phyloP scores from a whole-genome alignment of 2,113 vertebrate species.

The Nothoprocta perdicaria region DNA sequence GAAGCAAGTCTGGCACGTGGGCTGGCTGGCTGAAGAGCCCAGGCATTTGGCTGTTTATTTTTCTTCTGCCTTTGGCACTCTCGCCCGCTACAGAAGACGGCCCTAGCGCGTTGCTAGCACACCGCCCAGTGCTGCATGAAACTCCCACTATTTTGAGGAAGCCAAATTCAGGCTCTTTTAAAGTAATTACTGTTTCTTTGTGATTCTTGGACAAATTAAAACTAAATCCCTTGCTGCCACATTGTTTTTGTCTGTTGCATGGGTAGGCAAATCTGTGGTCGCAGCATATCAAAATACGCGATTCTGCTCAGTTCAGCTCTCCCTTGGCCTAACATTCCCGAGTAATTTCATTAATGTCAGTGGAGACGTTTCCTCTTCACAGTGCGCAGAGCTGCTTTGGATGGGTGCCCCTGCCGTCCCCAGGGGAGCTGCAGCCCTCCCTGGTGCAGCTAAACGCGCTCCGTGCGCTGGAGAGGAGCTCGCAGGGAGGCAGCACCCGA shows the following conservation, averaged over 20 bases:
- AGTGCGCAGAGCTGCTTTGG: background rate
- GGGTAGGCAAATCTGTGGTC: background rate
- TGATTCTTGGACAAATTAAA: conserved; percentile 57
- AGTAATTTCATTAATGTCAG: conserved; percentile 3
- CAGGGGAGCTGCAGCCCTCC: background rate
- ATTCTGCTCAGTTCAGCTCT: background rate
- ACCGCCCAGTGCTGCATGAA: background rate
- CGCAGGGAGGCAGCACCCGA: background rate
- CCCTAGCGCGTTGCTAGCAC: conserved; percentile 11
- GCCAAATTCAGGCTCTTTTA: conserved; percentile 8
- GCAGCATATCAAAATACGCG: background rate
- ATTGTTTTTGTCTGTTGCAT: background rate
- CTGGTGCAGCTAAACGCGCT: background rate
- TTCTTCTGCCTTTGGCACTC: conserved; percentile 45
- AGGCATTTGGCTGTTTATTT: conserved; percentile 67
- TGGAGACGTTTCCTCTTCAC: background rate
- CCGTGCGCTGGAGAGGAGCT: background rate
- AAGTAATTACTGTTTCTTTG: conserved; percentile 39
- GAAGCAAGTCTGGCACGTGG: conserved; percentile 47
- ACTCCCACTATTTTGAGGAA: conserved; percentile 43
- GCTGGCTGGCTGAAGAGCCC: conserved; percentile 17
- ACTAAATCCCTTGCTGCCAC: conserved; percentile 23
- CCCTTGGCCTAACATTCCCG: background rate
- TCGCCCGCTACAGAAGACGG: conserved; percentile 13
- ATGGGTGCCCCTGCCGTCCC: background rate